Conservation (phyloP, 2,888 invertebrate species). For the Ernsta delagoae region DNA sequence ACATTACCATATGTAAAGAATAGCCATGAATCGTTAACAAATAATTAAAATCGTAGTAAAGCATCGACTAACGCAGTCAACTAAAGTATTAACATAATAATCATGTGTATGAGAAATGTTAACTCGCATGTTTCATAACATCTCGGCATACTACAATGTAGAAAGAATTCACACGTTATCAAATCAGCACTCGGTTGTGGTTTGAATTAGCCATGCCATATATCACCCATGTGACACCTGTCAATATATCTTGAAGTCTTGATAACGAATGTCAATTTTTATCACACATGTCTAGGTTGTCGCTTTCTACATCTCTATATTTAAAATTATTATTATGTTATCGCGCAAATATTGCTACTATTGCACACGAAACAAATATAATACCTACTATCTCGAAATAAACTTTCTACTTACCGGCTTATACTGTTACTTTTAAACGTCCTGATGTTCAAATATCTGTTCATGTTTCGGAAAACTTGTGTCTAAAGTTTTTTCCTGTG, state of each 20-base stretch:
- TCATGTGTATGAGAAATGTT: neutral
- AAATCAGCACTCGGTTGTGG: constrained; percentile 38
- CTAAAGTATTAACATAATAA: neutral
- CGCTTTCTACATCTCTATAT: constrained; percentile 18
- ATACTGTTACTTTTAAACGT: no score
- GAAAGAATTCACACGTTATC: constrained; percentile 59
- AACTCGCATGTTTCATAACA: neutral
- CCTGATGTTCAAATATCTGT: no score
- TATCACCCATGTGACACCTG: constrained; percentile 63
- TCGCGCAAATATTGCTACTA: neutral
- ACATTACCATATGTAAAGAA: neutral
- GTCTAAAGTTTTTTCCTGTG: no score
- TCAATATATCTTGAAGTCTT: constrained; percentile 61
- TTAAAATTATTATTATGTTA: neutral
- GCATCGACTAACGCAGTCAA: neutral
- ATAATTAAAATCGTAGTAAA: neutral
- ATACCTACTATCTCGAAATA: no score
- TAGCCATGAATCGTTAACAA: neutral
- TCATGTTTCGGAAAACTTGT: no score
- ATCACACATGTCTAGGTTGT: constrained; percentile 49
- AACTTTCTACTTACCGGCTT: no score
- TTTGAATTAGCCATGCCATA: constrained; percentile 46
- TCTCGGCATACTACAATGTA: constrained; percentile 5
- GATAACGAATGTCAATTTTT: constrained; percentile 62
- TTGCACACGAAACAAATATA: neutral